Base-by-base conservation (phyloP, 2,113 vertebrate species). In the Gallinago paraguaiae region DNA sequence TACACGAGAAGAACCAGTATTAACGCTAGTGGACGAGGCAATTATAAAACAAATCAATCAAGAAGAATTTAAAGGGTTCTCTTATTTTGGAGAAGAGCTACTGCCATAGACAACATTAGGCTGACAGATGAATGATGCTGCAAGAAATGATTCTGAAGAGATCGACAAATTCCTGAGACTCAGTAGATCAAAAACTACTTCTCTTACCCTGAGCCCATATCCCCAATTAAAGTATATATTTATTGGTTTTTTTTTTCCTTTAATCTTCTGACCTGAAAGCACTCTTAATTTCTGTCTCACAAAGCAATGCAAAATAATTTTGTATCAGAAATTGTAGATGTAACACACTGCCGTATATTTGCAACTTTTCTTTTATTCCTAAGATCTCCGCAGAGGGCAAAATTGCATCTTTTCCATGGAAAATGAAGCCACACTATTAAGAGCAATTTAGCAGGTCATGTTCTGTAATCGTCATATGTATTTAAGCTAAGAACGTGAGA, bases 1-100 rank as follows among this genome's bases (percentile, higher is more conserved):
- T 98, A 99, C 99, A 54, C 98, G 99, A 96, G 99, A 99, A 98
- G 99, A 99, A 93, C 99, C 99, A 0, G 98, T 99, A 64, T 98
- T 99, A 97, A 99, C 99, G 2, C 98, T 99, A 60, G 99, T 99
- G 69, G 99, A 99, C 56, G 99, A 99, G 95, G 98, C 99, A 85
- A 99, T 99, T 95, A 98, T 99, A 97, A 99, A 99, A 97, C 99
- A 99, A 98, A 99, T 99, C 98, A 99, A 99, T 98, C 99, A 99
- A 98, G 99, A 99, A 91, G 99, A 99, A 98, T 99, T 99, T 97
- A 99, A 99, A 97, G 99, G 99, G 70, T 99, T 99, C 98, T 99
- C 99, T 90, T 99, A 99, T 98, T 99, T 99, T 96, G 99, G 99
- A 10, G 99, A 99, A 97, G 99, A 99, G 95, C 98, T 98, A 54